These are phyloP conservation scores for Taxidea taxus DNA, from an alignment of 2,113 vertebrate species.

Conservation along the genomic window DNA sequence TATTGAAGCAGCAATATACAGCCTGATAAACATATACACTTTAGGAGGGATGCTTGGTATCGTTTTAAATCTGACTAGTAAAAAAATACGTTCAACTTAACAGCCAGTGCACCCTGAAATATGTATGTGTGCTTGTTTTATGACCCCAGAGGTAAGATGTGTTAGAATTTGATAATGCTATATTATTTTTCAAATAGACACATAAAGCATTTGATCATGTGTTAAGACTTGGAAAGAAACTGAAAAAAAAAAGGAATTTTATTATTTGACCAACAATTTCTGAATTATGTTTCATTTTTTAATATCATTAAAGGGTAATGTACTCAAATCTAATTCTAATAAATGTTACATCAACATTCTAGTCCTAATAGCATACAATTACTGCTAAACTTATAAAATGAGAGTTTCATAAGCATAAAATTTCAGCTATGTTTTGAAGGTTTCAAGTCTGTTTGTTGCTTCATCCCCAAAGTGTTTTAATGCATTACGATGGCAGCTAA, in stretches of 20 bases:
- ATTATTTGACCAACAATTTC: not conserved
- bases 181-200: not conserved
- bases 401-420: not conserved
- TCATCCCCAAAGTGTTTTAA: not conserved
- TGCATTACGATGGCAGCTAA: not conserved
- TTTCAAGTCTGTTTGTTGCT: not conserved
- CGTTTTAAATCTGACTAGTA: not conserved
- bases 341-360: not conserved
- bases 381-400: not conserved
- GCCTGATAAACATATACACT: not conserved
- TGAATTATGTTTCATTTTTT: not conserved
- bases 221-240: not conserved
- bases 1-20: not conserved
- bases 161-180: not conserved
- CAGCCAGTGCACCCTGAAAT: not conserved
- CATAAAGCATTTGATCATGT: not conserved
- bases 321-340: slow-evolving; percentile 24
- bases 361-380: not conserved
- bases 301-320: not conserved
- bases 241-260: not conserved
- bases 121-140: not conserved
- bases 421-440: not conserved
- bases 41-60: not conserved
- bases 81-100: not conserved
- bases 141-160: not conserved